Base-by-base conservation (phyloP, 2,888 invertebrate genomes). In the Reticulitermes lucifugus region DNA sequence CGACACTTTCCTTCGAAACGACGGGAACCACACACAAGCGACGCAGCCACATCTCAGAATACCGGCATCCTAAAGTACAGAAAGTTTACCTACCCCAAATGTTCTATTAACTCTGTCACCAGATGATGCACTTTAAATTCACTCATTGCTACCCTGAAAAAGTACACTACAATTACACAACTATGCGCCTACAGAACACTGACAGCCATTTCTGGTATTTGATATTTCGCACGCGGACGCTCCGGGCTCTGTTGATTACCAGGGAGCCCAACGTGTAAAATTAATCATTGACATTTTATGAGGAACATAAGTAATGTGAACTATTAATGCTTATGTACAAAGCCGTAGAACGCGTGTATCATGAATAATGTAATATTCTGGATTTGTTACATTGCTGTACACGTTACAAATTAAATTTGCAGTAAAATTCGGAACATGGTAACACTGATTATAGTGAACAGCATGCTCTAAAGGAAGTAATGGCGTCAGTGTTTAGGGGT, bases 21-120 rank as follows among this genome's bases (percentile, higher is more conserved):
- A 3, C 35, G 35, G 35, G 35, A 35, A 35, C 12, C 46, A 46
- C 46, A 46, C 12, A 46, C 46, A 46, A 46, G 46, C 2, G 46
- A 35, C 35, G 35, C 35, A 35, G 35, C 35, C 35, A 35, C 35
- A 35, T 35, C 35, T 4, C 35, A 35, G 35, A 35, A 2, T 2
- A 35, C 35, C 35, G 35, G 4, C 2, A 35, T 4, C 4, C 35
- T 35, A 35, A 35, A 35, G 35, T 35, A 35, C 4, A 35, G 46
- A 46, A 46, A 1, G 4, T 55, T 55, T 84, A 85, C 89, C 89
- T 91, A 94, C 94, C 93, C 93, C 88, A 94, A 90, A 86, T 92
- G 91, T 88, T 93, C 93, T 86, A 94, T 90, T 85, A 94, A 90
- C 89, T 93, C 93, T 88, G 92, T 92, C 87, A 94, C 85, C 46